Conservation (phyloP, 2,797 vertebrate genomes). For the Amniataba percoides region DNA sequence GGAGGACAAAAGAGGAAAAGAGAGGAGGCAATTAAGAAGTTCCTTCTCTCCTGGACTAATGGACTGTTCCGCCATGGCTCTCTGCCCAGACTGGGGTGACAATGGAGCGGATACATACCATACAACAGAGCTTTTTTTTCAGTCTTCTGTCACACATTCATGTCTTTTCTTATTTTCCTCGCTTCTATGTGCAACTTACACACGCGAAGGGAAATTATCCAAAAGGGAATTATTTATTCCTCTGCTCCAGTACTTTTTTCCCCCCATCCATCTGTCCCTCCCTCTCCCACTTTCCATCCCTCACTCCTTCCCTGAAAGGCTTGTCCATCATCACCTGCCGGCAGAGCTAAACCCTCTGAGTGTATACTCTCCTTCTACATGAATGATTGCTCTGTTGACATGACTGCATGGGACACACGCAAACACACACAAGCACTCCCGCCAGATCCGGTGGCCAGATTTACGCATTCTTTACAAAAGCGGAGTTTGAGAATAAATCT, state of each 20-base stretch:
- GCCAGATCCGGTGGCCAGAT: slow-evolving; percentile 65
- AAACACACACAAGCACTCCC: slow-evolving; percentile 41
- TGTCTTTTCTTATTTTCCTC: slow-evolving; percentile 10
- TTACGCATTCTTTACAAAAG: slow-evolving; percentile 71
- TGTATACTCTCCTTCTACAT: slow-evolving; percentile 72
- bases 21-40: slow-evolving; percentile 61
- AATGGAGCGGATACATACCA: slow-evolving; percentile 46
- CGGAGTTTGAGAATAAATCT: slow-evolving; percentile 74
- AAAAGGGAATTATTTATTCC: slow-evolving; percentile 38
- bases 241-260: slow-evolving; percentile 64
- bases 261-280: slow-evolving; percentile 37
- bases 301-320: slow-evolving; percentile 69
- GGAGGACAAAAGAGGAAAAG: slow-evolving; percentile 40
- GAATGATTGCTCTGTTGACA: slow-evolving; percentile 83
- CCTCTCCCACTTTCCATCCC: slow-evolving; percentile 45
- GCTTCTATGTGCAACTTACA: neutral
- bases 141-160: slow-evolving; percentile 14
- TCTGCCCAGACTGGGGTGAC: slow-evolving; percentile 57
- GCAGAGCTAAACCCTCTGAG: slow-evolving; percentile 76
- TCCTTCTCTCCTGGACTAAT: slow-evolving; percentile 51
- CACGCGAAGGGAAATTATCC: slow-evolving; percentile 17
- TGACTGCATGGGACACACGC: slow-evolving; percentile 73
- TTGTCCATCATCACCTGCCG: slow-evolving; percentile 80
- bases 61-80: slow-evolving; percentile 58
- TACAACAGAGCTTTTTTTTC: slow-evolving; percentile 24